Evolutionary conservation across 2,797 vertebrate genomes (phyloP), one percentile per base, ranked within the genome.

Genomic region (Caiman crocodilus): DNA sequence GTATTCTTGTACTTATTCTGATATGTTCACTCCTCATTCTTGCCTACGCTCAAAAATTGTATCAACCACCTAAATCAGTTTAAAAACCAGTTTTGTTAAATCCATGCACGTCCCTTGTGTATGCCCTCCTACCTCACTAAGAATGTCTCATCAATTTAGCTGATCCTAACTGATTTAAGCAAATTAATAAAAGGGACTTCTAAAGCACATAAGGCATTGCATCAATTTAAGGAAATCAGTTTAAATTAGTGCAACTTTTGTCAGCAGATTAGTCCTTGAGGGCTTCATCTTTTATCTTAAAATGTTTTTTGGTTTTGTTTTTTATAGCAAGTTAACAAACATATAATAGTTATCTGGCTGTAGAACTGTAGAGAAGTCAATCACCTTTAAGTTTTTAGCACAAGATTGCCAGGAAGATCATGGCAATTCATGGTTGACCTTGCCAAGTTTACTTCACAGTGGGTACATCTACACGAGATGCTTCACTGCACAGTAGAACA

Each of bases 371-470:
- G 11, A 30, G 13, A 8, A 84, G 81, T 32, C 74, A 50, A 79
- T 1, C 1, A 75, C 23, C 60, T 16, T 59, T 18, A 65, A 77
- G 4, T 3, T 95, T 93, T 90, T 77, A 77, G 56, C 4, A 21
- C 3, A 0, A 0, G 10, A 3, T 76, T 74, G 28, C 5, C 18
- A 58, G 10, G 56, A 84, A 86, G 21, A 58, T 21, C 60, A 85
- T 63, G 56, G 17, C 2, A 1, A 0, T 75, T 2, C 42, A 2
- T 3, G 18, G 10, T 8, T 12, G 1, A 2, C 28, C 56, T 81
- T 50, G 81, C 14, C 7, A 50, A 10, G 20, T 60, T 82, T 35
- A n/a, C 20, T 6, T 78, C 23, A 21, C 3, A 3, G 16, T 50
- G 42, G 42, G 42, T 50, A 3, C 42, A 50, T 50, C 42, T 50